Percentiles rank a stretch among this genome's conserved stretches.
These are phyloP conservation scores for Pheosia gnoma DNA, from an alignment of 2,888 invertebrate genomes.

Conservation along the genomic window DNA sequence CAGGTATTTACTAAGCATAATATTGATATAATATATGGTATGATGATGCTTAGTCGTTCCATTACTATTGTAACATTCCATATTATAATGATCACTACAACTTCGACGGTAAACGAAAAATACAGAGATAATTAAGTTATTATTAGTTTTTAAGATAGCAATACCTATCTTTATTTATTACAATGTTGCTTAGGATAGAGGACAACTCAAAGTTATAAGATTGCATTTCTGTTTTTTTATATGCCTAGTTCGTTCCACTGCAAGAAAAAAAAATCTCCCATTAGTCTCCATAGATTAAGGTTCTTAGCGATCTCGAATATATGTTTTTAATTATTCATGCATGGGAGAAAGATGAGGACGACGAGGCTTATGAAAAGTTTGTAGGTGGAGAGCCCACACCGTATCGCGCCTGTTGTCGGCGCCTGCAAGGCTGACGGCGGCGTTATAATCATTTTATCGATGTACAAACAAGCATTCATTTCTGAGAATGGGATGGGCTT, in stretches of 20 bases:
- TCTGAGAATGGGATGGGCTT: constrained; percentile 21
- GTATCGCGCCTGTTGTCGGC: constrained; percentile 38
- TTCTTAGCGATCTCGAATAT: not conserved
- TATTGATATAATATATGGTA: not conserved
- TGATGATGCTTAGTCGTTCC: no score
- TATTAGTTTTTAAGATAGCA: no score
- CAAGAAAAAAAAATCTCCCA: no score
- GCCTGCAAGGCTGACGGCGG: constrained; percentile 52
- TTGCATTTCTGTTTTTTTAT: no score
- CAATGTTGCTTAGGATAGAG: no score
- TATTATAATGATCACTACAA: not conserved
- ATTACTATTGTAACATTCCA: not conserved
- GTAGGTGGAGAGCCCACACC: constrained; percentile 51
- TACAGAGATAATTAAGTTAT: no score
- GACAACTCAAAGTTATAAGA: no score
- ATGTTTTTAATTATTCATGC: not conserved
- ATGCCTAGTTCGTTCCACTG: no score
- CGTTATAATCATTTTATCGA: constrained; percentile 34
- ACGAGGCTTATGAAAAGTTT: constrained; percentile 36
- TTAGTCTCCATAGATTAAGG: no score
- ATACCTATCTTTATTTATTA: no score
- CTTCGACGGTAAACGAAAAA: no score
- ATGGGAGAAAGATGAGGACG: constrained; percentile 36
- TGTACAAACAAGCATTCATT: constrained; percentile 29
- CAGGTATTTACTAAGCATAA: not conserved